phyloP scores from a whole-genome alignment of 2,113 vertebrate species.

The Mustelus asterias region DNA sequence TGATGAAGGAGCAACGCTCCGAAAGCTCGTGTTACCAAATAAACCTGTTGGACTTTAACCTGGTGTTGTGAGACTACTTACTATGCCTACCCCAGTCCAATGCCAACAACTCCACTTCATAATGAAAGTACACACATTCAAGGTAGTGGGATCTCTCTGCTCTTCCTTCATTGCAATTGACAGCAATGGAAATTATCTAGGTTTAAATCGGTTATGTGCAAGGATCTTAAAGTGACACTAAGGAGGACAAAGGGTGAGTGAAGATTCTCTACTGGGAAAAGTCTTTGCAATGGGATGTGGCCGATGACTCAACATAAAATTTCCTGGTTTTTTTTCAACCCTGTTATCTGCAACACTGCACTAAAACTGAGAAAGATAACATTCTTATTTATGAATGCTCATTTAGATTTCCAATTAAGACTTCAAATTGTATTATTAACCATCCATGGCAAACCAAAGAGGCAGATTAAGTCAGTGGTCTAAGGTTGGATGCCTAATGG shows the following conservation, averaged over 20 bases:
- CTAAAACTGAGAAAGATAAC: background rate
- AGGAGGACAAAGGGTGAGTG: background rate
- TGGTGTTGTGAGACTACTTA: no score
- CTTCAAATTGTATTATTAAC: background rate
- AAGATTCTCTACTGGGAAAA: background rate
- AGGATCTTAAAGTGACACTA: background rate
- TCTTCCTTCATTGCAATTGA: background rate
- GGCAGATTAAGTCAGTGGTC: background rate
- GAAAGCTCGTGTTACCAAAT: no score
- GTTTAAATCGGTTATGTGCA: background rate
- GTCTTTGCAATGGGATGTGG: background rate
- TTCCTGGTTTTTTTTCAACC: background rate
- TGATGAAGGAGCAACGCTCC: no score
- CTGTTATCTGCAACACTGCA: background rate
- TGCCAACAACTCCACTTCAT: background rate
- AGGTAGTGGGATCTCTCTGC: background rate
- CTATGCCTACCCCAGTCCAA: no score
- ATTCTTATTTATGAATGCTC: background rate
- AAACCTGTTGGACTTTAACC: no score
- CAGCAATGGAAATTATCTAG: background rate
- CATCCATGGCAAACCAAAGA: background rate
- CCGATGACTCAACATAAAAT: background rate
- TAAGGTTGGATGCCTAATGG: background rate
- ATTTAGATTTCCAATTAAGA: constrained; percentile 16
- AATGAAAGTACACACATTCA: background rate